Evolutionary conservation across 2,888 invertebrate species (phyloP).

Genomic region (Corythucha ciliata): DNA sequence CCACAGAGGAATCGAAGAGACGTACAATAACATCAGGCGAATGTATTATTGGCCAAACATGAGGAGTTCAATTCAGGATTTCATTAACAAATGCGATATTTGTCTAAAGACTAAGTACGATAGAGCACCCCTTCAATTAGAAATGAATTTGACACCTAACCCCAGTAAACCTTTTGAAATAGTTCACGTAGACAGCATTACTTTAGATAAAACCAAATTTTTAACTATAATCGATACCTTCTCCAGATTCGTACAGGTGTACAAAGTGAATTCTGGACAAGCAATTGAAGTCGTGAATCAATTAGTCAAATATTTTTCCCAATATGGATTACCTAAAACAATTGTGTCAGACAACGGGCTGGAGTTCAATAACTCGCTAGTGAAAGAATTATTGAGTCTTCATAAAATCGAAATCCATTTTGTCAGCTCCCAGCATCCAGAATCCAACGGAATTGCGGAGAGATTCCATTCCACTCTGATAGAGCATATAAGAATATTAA

Average conservation of each 20-base stretch:
- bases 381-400: slow-evolving; percentile 14
- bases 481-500: slow-evolving; percentile 15
- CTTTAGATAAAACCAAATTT: slow-evolving; percentile 19
- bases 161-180: slow-evolving; percentile 32
- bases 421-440: slow-evolving; percentile 17
- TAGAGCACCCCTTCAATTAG: slow-evolving; percentile 28
- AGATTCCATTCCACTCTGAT: slow-evolving; percentile 19
- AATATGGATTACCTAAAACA: slow-evolving; percentile 15
- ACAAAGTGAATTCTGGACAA: background rate
- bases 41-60: slow-evolving; percentile 31
- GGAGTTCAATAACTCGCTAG: slow-evolving; percentile 16
- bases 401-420: slow-evolving; percentile 19
- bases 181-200: slow-evolving; percentile 27
- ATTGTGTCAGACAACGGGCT: slow-evolving; percentile 21
- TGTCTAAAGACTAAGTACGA: slow-evolving; percentile 31
- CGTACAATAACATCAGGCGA: slow-evolving; percentile 21
- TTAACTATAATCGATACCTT: slow-evolving; percentile 29
- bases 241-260: slow-evolving; percentile 28
- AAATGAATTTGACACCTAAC: slow-evolving; percentile 28
- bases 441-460: slow-evolving; percentile 17
- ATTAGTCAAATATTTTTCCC: slow-evolving; percentile 8
- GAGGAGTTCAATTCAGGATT: slow-evolving; percentile 17
- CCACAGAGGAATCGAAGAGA: slow-evolving; percentile 31
- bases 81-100: slow-evolving; percentile 31
- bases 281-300: slow-evolving; percentile 9